Evolutionary conservation across 2,888 invertebrate genomes (phyloP), one percentile per base, ranked within the genome.

Genomic region (Amblyjoppa proteus): DNA sequence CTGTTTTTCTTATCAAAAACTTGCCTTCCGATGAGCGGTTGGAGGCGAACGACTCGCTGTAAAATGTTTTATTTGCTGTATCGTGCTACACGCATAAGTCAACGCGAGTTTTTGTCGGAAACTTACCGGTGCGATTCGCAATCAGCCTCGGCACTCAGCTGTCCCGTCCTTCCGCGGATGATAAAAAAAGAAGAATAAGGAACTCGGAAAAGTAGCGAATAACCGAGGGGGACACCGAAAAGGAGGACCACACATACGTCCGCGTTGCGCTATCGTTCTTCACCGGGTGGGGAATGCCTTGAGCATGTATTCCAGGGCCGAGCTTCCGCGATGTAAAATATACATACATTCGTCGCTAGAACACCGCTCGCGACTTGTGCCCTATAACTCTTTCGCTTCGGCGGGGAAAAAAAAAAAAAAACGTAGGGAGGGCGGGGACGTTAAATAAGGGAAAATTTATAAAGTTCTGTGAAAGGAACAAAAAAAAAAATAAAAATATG

Each of bases 61-160:
- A 9, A 73, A 79, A 80, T 80, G 71, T 73, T 73, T 80, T 66
- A 71, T 53, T n/a, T 13, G 53, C 34, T 66, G 51, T 71, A 31
- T 3, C 34, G 58, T 56, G 79, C 61, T 75, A 53, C 69, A 45
- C 53, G 45, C 73, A 78, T 83, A 79, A 75, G 61, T 83, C 79
- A 79, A 75, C 45, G 69, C 53, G 79, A 79, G 70, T 31, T 79
- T 79, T 74, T 79, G 61, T 75, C 79, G 69, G 69, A 83, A 79
- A 58, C 28, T 69, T 79, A 20, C 61, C 34, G 31, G 69, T 28
- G 49, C 58, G 74, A 79, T 74, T 79, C 64, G 78, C 83, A 78
- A 83, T 83, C 78, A 79, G 56, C 45, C 25, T 64, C 70, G 51
- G 51, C 58, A 78, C 66, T 41, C 28, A 70, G 38, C 70, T 45